Percentiles rank a stretch among this genome's conserved stretches.
These are phyloP conservation scores for Dasyurus viverrinus DNA, from an alignment of 2,113 vertebrate species.

Conservation along the genomic window DNA sequence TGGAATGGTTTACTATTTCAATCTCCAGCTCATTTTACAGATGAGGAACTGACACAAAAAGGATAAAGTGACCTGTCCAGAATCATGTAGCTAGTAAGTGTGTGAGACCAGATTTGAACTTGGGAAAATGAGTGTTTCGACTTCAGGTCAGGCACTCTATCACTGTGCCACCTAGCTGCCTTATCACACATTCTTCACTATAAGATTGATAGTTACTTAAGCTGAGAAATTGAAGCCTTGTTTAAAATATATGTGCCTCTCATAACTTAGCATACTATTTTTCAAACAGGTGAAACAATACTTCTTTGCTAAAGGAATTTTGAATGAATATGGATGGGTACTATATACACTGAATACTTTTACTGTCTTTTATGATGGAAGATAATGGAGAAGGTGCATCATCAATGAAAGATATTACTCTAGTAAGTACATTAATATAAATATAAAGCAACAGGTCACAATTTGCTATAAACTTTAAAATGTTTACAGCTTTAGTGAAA, in stretches of 20 bases:
- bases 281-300: not conserved
- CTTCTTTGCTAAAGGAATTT: not conserved
- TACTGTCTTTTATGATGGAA: not conserved
- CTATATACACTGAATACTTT: not conserved
- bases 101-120: not conserved
- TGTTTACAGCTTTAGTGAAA: not conserved
- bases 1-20: not conserved
- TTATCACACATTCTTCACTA: not conserved
- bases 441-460: not conserved
- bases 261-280: not conserved
- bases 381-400: not conserved
- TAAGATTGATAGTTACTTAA: not conserved
- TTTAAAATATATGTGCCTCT: not conserved
- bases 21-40: not conserved
- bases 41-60: not conserved
- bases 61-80: not conserved
- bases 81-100: not conserved
- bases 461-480: not conserved
- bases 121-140: not conserved
- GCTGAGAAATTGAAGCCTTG: not conserved
- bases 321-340: not conserved
- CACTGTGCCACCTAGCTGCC: not conserved
- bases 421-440: not conserved
- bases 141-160: not conserved
- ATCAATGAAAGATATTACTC: not conserved